A percentile compares a stretch with the other conserved stretches of the same genome.
Conservation (phyloP, 2,113 vertebrate genomes). For the Passer montanus region DNA sequence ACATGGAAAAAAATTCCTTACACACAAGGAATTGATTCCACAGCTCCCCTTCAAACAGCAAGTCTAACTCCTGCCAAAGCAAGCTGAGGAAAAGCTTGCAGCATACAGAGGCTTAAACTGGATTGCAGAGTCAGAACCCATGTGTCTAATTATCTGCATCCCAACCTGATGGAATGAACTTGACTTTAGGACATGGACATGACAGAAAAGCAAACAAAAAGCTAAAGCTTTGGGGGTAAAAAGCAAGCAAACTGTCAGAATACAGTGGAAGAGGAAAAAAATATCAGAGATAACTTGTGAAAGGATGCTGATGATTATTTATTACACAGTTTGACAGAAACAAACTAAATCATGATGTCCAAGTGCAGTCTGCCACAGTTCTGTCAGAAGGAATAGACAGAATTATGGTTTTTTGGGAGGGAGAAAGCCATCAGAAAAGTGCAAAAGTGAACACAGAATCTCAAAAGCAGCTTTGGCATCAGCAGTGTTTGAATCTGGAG, state of each 20-base stretch:
- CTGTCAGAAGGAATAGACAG: neutral
- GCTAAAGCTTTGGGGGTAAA: neutral
- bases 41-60: neutral
- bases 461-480: neutral
- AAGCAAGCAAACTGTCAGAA: neutral
- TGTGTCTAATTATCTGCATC: neutral
- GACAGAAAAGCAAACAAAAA: neutral
- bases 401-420: neutral
- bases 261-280: neutral
- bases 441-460: neutral
- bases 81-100: constrained; percentile 1
- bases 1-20: neutral
- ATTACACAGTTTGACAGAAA: neutral
- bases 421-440: neutral
- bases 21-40: neutral
- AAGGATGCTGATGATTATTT: neutral
- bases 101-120: neutral
- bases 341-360: neutral
- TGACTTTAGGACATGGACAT: neutral
- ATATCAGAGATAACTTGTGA: neutral
- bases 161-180: neutral
- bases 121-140: neutral
- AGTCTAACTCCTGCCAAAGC: neutral
- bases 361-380: neutral
- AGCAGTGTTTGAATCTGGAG: neutral